Evolutionary conservation across 2,888 invertebrate genomes (phyloP).

Genomic region (Xestia rhomboidea): DNA sequence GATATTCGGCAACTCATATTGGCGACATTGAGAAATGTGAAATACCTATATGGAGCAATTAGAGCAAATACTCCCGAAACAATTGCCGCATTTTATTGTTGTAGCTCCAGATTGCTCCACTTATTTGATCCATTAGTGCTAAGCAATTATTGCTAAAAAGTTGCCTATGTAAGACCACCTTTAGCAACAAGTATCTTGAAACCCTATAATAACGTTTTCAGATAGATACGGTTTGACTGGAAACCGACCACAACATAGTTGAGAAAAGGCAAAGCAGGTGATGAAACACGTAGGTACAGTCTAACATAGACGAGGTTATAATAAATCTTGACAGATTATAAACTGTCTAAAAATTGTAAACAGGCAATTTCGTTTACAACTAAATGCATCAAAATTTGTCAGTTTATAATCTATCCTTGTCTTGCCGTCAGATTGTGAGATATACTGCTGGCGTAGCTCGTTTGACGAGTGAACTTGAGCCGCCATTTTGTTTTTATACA

Average conservation of each 20-base stretch:
- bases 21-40: too few species aligned
- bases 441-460: not conserved
- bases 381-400: not conserved
- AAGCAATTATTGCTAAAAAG: too few species aligned
- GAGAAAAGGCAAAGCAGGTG: not conserved
- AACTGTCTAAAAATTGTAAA: not conserved
- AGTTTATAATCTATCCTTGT: not conserved
- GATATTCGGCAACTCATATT: too few species aligned
- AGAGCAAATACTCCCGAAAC: too few species aligned
- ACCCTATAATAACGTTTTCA: not conserved
- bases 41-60: too few species aligned
- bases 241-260: not conserved
- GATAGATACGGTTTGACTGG: not conserved
- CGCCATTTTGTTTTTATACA: not conserved
- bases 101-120: too few species aligned
- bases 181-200: too few species aligned
- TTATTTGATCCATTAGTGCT: too few species aligned
- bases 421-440: slow-evolving; percentile 1
- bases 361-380: not conserved
- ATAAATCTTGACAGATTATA: not conserved
- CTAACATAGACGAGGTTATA: not conserved
- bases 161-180: too few species aligned
- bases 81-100: too few species aligned
- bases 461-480: not conserved
- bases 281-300: too few species aligned